phyloP scores from a whole-genome alignment of 2,113 vertebrate species.

The Burhinus oedicnemus region DNA sequence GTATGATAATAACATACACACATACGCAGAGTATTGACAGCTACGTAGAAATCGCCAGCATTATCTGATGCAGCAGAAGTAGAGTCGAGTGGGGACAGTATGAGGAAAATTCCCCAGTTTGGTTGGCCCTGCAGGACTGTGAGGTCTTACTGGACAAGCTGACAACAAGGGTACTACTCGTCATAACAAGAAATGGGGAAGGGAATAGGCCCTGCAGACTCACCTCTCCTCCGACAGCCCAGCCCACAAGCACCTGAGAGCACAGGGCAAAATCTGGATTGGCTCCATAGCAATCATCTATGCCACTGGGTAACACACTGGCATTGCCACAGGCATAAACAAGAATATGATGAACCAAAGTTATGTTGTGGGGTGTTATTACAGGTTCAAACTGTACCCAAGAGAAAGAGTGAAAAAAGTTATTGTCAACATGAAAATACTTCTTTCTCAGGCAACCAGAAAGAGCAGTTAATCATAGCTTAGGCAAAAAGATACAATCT shows the following conservation, averaged over 20 bases:
- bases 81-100: neutral
- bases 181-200: neutral
- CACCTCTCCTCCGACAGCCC: constrained; percentile 84
- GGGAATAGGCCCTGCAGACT: constrained; percentile 25
- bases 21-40: too few relatives aligned
- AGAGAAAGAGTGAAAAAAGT: neutral
- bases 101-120: neutral
- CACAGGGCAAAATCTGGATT: constrained; percentile 62
- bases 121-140: neutral
- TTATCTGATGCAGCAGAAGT: neutral
- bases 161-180: too few relatives aligned
- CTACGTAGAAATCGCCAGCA: neutral
- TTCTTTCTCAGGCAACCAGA: neutral
- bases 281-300: constrained; percentile 69
- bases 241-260: constrained; percentile 73
- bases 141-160: neutral
- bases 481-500: neutral
- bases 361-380: constrained; percentile 51
- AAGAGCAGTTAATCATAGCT: neutral
- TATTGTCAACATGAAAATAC: neutral
- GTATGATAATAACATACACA: neutral
- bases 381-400: constrained; percentile 76
- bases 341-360: constrained; percentile 81
- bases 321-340: constrained; percentile 76
- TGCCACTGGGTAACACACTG: constrained; percentile 30